Conservation (phyloP, 2,888 invertebrate genomes). For the Sinhomidia bicolor region DNA sequence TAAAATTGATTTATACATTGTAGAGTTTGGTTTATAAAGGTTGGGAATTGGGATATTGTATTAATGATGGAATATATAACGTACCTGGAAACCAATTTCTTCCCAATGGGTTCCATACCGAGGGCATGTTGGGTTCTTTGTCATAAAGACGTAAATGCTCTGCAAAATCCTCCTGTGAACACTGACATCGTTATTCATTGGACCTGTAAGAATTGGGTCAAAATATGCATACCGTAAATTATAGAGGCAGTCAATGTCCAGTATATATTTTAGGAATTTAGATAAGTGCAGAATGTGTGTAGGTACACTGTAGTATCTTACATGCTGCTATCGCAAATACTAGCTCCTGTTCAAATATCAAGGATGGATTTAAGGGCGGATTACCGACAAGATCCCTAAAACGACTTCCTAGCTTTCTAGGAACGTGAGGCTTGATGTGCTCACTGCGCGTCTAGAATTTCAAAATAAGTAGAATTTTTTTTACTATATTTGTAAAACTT, state of each 20-base stretch:
- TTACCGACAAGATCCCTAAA: slow-evolving; percentile 78
- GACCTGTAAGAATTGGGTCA: slow-evolving; percentile 75
- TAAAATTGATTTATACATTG: too few species aligned
- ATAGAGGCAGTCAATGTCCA: neutral
- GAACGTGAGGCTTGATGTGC: slow-evolving; percentile 72
- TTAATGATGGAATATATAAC: too few species aligned
- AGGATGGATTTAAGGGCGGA: slow-evolving; percentile 74
- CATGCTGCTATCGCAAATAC: slow-evolving; percentile 79
- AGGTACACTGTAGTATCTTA: too few species aligned
- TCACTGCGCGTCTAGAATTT: slow-evolving; percentile 75
- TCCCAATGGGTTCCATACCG: slow-evolving; percentile 84
- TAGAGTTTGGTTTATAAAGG: too few species aligned
- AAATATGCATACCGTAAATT: neutral
- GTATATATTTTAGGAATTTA: neutral
- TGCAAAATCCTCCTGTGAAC: slow-evolving; percentile 79
- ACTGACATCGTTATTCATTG: slow-evolving; percentile 80
- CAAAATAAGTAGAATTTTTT: neutral
- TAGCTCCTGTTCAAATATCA: slow-evolving; percentile 78
- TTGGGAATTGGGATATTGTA: too few species aligned
- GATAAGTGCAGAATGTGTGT: neutral
- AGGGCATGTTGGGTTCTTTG: slow-evolving; percentile 81
- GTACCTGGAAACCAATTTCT: slow-evolving; percentile 84
- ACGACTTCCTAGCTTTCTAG: slow-evolving; percentile 75
- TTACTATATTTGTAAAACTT: neutral
- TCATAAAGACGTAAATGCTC: slow-evolving; percentile 80